phyloP scores from a whole-genome alignment of 2,888 invertebrate genomes.

The Latrodectus elegans region DNA sequence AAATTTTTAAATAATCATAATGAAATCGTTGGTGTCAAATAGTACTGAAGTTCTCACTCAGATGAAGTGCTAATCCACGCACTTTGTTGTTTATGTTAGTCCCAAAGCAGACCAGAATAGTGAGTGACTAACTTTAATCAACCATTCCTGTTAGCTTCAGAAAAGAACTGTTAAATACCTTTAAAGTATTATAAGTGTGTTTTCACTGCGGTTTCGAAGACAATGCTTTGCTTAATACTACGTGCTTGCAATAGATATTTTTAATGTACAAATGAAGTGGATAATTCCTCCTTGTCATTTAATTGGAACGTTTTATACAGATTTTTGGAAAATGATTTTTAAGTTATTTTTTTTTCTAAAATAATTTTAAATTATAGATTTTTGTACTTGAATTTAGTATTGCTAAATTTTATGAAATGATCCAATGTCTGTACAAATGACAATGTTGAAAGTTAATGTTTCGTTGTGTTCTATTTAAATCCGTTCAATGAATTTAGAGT shows the following conservation, averaged over 20 bases:
- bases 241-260: conserved; percentile 3
- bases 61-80: conserved; percentile 57
- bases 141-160: background rate
- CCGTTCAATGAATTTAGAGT: too few relatives aligned
- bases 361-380: too few relatives aligned
- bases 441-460: too few relatives aligned
- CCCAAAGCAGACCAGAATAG: conserved; percentile 48
- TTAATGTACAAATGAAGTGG: background rate
- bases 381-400: too few relatives aligned
- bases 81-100: conserved; percentile 48
- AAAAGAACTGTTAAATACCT: conserved; percentile 31
- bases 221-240: conserved; percentile 4
- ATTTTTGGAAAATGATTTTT: too few relatives aligned
- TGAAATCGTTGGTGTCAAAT: conserved; percentile 53
- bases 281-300: background rate
- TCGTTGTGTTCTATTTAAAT: too few relatives aligned
- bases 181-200: conserved; percentile 21
- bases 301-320: too few relatives aligned
- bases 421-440: too few relatives aligned
- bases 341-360: too few relatives aligned
- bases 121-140: conserved; percentile 28
- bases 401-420: too few relatives aligned
- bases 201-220: background rate
- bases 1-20: conserved; percentile 34
- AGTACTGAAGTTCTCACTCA: conserved; percentile 49